Evolutionary conservation across 2,888 invertebrate species (phyloP).

Genomic region (Odontocolon sp.): DNA sequence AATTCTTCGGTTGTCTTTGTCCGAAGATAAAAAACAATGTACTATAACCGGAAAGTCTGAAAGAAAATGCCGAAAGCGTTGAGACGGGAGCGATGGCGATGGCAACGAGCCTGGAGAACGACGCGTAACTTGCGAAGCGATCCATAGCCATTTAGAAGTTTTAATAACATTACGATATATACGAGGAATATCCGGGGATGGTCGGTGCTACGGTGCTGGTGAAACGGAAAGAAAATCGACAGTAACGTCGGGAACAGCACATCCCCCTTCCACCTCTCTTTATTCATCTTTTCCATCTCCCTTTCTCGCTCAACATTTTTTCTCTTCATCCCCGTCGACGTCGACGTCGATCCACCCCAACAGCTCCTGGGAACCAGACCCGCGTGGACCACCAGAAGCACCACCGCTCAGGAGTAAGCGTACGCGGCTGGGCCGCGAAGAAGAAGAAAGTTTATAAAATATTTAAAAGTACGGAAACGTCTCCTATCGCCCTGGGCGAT

Average conservation of each 20-base stretch:
- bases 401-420: slow-evolving; percentile 39
- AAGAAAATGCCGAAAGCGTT: slow-evolving; percentile 71
- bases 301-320: slow-evolving; percentile 33
- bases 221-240: slow-evolving; percentile 75
- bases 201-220: slow-evolving; percentile 39
- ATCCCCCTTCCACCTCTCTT: slow-evolving; percentile 66
- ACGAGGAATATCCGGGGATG: slow-evolving; percentile 57
- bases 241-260: slow-evolving; percentile 69
- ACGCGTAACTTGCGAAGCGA: slow-evolving; percentile 72
- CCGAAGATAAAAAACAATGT: too few species aligned
- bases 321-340: slow-evolving; percentile 51
- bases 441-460: slow-evolving; percentile 81
- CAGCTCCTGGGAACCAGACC: slow-evolving; percentile 71
- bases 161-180: slow-evolving; percentile 80
- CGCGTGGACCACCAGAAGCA: slow-evolving; percentile 37
- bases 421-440: slow-evolving; percentile 42
- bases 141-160: slow-evolving; percentile 79
- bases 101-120: slow-evolving; percentile 40
- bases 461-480: slow-evolving; percentile 81
- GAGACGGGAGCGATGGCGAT: slow-evolving; percentile 6
- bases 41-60: too few species aligned
- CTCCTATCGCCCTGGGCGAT: slow-evolving; percentile 80
- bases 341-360: slow-evolving; percentile 64
- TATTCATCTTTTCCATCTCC: slow-evolving; percentile 8
- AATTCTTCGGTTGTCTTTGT: too few species aligned